Base-by-base conservation (phyloP, 2,113 vertebrate species). In the Hippocampus guttulatus region DNA sequence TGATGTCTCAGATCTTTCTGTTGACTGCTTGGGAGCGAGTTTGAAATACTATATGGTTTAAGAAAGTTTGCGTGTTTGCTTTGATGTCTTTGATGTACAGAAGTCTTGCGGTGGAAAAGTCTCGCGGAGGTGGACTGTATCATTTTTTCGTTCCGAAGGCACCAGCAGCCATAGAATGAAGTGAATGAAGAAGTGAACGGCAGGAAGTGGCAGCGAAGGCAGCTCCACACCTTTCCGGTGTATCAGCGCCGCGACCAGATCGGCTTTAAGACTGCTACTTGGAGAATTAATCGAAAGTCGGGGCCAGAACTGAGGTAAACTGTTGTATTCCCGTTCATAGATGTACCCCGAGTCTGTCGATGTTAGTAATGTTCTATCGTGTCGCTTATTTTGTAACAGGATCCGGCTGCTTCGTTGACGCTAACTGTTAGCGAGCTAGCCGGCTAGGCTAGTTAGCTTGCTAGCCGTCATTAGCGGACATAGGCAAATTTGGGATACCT, bases 151-250 rank as follows among this genome's bases (percentile, higher is more conserved):
- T 47, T 25, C 6, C 18, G 41, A 25, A 47, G 5, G 64, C n/a
- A 16, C n/a, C 41, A 15, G n/a, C 40, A 25, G n/a, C 12, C 10
- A 57, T 12, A 58, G 55, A 27, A 25, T 14, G 40, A 45, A 43
- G 43, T 83, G 84, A 84, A 82, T 83, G 81, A 75, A 84, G 81
- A 75, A 83, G 76, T 16, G 12, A 80, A 80, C 69, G 75, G 83
- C 78, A 88, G 91, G 91, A 92, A 92, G 92, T 91, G 80, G 85
- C 83, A 80, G 83, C 71, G 71, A 81, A 87, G 83, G 88, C 83
- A 86, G 86, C 73, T 92, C 90, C 92, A 91, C 92, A 91, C 91
- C 92, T 93, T 93, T 93, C 92, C 92, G 91, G 89, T 91, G 81
- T 82, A 87, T 81, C 81, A 84, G 84, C 83, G 68, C 83, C 83